Base-by-base conservation (phyloP, 2,888 invertebrate species). In the Sisyra nigra region DNA sequence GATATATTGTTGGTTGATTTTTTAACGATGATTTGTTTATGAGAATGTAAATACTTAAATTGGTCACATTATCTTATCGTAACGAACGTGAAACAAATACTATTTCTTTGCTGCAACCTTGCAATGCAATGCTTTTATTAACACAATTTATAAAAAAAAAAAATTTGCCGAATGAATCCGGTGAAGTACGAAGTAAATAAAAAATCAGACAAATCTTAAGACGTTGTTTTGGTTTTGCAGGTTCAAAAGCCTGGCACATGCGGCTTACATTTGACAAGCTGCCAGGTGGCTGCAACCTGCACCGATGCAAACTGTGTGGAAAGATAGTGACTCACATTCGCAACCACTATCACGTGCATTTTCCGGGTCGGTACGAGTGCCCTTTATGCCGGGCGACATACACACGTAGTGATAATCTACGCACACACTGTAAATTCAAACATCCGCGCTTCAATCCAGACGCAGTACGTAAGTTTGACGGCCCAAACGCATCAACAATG, bases 231-330 rank as follows among this genome's bases (percentile, higher is more conserved):
- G 68, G 72, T 71, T 70, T 80, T 80, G 75, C 81, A 86, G 87
- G 86, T 80, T 85, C 86, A 68, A 85, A 85, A 80, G 84, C 85
- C 76, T 86, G 86, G 84, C 86, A 86, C 75, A 86, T 86, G 86
- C 83, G 86, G 74, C 80, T 86, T 71, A 86, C 86, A 70, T 87
- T 86, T 76, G 87, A 87, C 76, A 84, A 86, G 63, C 78, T 86
- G 72, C 84, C 85, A 69, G 86, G 86, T 69, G 83, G 84, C 72
- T 82, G 84, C 67, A 87, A 87, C 76, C 81, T 85, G 73, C 86
- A 87, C 76, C 83, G 85, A 67, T 87, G 87, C 78, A 86, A 86
- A 76, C 77, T 87, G 71, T 87, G 86, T 73, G 86, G 87, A 70
- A 87, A 87, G 78, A 84, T 87, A 74, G 87, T 87, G 71, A 86